Base-by-base conservation (phyloP, 2,888 invertebrate species). In the Thumatha senex region DNA sequence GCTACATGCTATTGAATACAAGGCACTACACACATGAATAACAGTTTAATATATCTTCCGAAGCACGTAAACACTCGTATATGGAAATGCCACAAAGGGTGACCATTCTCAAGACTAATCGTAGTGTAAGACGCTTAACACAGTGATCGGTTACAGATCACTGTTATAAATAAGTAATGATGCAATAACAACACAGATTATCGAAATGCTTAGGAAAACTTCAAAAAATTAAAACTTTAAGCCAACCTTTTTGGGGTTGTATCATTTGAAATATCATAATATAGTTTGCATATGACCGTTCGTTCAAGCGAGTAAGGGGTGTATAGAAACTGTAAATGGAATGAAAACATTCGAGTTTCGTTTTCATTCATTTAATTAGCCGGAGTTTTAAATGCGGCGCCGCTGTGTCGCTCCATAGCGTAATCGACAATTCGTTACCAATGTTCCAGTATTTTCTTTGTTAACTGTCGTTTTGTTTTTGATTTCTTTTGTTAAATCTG, bases 291-390 rank as follows among this genome's bases (percentile, higher is more conserved):
- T 84, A 75, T 71, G 70, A 74, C 77, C 77, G 61, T 80, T 71
- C 78, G 69, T 63, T 58, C 54, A 58, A 63, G 58, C 48, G 67
- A 58, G 71, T 66, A 68, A 72, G 72, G 72, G 72, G 74, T 73
- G 72, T 74, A 79, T 79, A 78, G 80, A 74, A 77, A 82, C 76
- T 80, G 79, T 80, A 86, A 89, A 89, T 89, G 86, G 83, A 89
- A 89, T 82, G 86, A 89, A 89, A 90, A 89, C 88, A 89, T 85
- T 81, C 62, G 81, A 85, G 87, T 86, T 89, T 86, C 85, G 79
- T 87, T 89, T 89, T 89, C 86, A 87, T 88, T 85, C 79, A 84
- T 88, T 88, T 86, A 89, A 89, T 89, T 90, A 89, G 85, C 67
- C 63, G 63, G 81, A 83, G 84, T 85, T 87, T 86, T 78, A 85